Percentiles rank a stretch among this genome's conserved stretches.
Conservation (phyloP, 2,113 vertebrate species). For the Alaudala cheleensis region DNA sequence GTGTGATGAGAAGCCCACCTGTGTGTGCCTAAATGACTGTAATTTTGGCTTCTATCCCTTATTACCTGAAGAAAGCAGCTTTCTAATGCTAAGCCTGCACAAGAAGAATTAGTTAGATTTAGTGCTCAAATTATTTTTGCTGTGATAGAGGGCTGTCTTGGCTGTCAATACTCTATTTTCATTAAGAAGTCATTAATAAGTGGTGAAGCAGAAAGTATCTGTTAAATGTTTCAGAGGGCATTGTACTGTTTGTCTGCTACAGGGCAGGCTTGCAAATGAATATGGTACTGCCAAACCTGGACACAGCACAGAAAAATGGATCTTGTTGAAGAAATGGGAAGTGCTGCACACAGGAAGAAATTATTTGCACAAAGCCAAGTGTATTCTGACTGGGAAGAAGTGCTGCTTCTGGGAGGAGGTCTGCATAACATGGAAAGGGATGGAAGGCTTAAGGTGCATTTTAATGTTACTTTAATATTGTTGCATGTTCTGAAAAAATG, state of each 20-base stretch:
- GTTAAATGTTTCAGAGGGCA: not conserved
- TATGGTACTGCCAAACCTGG: not conserved
- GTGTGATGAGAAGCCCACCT: not conserved
- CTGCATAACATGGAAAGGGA: not conserved
- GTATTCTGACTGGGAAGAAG: not conserved
- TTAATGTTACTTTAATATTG: not conserved
- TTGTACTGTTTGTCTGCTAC: not conserved
- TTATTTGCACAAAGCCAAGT: not conserved
- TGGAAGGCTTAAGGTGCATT: not conserved
- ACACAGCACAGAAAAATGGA: not conserved
- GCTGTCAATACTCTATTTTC: not conserved
- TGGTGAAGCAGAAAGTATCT: not conserved
- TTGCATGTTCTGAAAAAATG: not conserved
- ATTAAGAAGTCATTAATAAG: not conserved
- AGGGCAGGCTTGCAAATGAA: not conserved
- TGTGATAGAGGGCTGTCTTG: not conserved
- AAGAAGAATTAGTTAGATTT: not conserved
- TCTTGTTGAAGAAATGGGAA: not conserved
- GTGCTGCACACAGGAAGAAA: not conserved
- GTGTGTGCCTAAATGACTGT: not conserved
- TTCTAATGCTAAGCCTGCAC: not conserved
- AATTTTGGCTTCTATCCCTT: not conserved
- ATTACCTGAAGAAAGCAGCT: not conserved
- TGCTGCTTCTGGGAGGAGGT: not conserved
- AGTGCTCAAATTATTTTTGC: not conserved